These are phyloP conservation scores for Hirundichthys speculiger DNA, from an alignment of 2,113 vertebrate species.

Conservation along the genomic window DNA sequence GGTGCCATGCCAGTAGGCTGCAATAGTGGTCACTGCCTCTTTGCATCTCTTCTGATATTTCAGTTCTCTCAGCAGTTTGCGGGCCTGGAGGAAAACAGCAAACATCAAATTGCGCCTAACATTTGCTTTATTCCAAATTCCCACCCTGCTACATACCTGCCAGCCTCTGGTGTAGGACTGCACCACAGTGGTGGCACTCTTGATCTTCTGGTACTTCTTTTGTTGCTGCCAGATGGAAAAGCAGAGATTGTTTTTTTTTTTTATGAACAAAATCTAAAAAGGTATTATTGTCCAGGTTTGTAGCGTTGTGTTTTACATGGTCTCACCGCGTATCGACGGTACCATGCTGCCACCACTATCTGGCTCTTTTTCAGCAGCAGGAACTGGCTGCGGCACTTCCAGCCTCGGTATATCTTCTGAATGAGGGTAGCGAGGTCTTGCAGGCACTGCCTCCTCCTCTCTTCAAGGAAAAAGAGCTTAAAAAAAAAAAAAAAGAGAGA, in stretches of 20 bases:
- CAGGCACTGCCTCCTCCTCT: conserved; percentile 88
- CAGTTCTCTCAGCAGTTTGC: conserved; percentile 90
- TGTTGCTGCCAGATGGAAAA: conserved; percentile 85
- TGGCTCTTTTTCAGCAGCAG: conserved; percentile 93
- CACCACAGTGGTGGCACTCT: conserved; percentile 86
- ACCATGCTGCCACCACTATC: conserved; percentile 92
- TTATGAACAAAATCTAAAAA: neutral
- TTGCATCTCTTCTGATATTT: conserved; percentile 94
- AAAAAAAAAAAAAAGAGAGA: neutral
- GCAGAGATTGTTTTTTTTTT: neutral
- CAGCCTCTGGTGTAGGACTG: conserved; percentile 96
- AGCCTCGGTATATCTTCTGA: conserved; percentile 96
- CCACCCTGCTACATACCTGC: conserved; percentile 84
- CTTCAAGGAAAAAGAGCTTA: conserved; percentile 95
- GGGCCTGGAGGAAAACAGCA: conserved; percentile 79
- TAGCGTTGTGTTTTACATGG: neutral
- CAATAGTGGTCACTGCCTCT: conserved; percentile 91
- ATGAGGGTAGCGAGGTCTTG: conserved; percentile 94
- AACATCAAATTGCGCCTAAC: neutral
- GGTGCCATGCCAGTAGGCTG: conserved; percentile 94
- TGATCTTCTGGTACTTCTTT: conserved; percentile 89
- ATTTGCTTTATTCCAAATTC: neutral
- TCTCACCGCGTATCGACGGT: conserved; percentile 88
- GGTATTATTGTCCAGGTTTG: no score
- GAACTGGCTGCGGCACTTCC: conserved; percentile 91